Conservation (phyloP, 2,113 vertebrate genomes). For the Chinchilla lanigera region DNA sequence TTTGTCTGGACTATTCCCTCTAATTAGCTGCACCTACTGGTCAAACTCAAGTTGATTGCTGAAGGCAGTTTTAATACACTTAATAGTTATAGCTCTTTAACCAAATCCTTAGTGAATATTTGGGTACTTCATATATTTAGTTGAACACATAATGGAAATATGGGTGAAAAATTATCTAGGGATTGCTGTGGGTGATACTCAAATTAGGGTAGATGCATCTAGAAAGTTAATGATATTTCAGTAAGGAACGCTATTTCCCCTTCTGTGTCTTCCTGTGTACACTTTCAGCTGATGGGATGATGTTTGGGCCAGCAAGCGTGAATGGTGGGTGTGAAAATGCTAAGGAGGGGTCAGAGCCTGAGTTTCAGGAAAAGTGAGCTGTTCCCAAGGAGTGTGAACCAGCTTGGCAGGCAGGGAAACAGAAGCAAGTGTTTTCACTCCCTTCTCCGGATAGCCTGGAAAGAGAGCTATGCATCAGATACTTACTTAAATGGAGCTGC, state of each 20-base stretch:
- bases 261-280: too few species aligned
- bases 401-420: conserved; percentile 17
- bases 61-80: neutral
- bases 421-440: conserved; percentile 65
- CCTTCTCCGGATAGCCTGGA: conserved; percentile 63
- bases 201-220: neutral
- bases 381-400: conserved; percentile 24
- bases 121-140: neutral
- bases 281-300: neutral
- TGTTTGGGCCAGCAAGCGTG: neutral
- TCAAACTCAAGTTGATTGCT: conserved; percentile 35
- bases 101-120: neutral
- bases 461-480: conserved; percentile 73
- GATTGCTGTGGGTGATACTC: neutral
- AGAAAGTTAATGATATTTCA: neutral
- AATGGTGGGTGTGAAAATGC: neutral
- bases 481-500: conserved; percentile 78
- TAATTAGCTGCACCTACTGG: conserved; percentile 32
- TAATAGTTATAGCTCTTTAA: neutral
- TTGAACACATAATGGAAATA: conserved; percentile 13
- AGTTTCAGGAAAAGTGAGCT: neutral
- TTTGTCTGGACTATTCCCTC: conserved; percentile 30
- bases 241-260: neutral
- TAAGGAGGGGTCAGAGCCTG: neutral
- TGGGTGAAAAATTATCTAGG: neutral